These are phyloP conservation scores for Astatoreochromis straeleni DNA, from an alignment of 2,113 vertebrate genomes.

Conservation along the genomic window DNA sequence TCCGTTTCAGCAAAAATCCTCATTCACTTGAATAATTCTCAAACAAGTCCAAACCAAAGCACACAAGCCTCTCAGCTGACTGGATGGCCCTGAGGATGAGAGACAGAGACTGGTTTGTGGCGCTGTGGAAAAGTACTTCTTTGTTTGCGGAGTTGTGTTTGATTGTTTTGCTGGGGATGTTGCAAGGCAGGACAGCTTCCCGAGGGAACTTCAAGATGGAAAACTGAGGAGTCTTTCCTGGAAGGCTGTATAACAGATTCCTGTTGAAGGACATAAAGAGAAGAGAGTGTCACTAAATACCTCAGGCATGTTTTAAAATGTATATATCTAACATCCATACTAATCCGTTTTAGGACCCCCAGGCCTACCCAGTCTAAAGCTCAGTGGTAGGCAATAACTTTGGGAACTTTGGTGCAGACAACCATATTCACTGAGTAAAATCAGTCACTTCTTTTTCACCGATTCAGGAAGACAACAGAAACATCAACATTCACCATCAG, in stretches of 20 bases:
- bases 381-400: neutral
- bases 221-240: slow-evolving; percentile 75
- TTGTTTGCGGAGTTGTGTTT: neutral
- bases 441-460: neutral
- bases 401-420: neutral
- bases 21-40: slow-evolving; percentile 68
- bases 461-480: neutral
- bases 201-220: slow-evolving; percentile 72
- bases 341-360: neutral
- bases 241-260: slow-evolving; percentile 87
- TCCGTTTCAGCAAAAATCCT: slow-evolving; percentile 25
- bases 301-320: neutral
- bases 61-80: slow-evolving; percentile 82
- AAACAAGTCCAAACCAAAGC: slow-evolving; percentile 85
- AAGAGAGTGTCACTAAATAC: neutral
- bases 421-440: neutral
- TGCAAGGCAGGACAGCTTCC: slow-evolving; percentile 56
- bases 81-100: slow-evolving; percentile 79
- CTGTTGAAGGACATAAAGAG: slow-evolving; percentile 65
- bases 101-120: slow-evolving; percentile 77
- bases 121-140: slow-evolving; percentile 63
- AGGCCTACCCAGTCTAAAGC: neutral
- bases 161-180: neutral
- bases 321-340: neutral
- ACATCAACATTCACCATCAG: neutral